phyloP scores from a whole-genome alignment of 1,140 invertebrate genomes.

The Agrypnia vestita region DNA sequence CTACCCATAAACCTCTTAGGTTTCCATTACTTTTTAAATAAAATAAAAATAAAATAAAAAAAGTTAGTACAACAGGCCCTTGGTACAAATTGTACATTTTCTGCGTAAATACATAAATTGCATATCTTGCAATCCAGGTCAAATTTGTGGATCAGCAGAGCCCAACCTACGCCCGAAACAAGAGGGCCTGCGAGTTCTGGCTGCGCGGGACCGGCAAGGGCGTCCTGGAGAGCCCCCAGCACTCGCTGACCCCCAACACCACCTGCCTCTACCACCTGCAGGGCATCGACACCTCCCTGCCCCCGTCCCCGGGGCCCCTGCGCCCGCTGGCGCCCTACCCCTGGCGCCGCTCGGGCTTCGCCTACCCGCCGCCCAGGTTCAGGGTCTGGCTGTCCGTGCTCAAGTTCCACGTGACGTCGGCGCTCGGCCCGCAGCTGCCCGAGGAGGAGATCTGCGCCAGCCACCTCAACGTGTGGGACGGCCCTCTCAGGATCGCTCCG shows the following conservation, averaged over 20 bases:
- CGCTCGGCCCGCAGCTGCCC: slow-evolving; percentile 73
- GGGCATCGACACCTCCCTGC: slow-evolving; percentile 74
- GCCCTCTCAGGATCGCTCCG: slow-evolving; percentile 82
- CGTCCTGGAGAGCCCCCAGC: slow-evolving; percentile 83
- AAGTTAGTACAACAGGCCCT: too few species aligned
- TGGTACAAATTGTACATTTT: too few species aligned
- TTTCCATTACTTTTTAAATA: too few species aligned
- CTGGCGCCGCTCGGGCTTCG: slow-evolving; percentile 74
- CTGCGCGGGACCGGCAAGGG: slow-evolving; percentile 85
- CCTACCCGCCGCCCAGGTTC: slow-evolving; percentile 78
- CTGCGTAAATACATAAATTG: too few species aligned
- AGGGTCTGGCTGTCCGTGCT: slow-evolving; percentile 90
- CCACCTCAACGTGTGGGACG: slow-evolving; percentile 88
- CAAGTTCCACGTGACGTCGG: slow-evolving; percentile 85
- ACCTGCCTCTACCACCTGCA: slow-evolving; percentile 90
- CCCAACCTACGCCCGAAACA: slow-evolving; percentile 85
- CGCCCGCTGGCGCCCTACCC: slow-evolving; percentile 77
- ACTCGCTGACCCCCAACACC: slow-evolving; percentile 88
- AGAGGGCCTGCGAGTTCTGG: slow-evolving; percentile 90
- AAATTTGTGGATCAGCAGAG: slow-evolving; percentile 87
- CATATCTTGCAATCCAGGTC: slow-evolving; percentile 77
- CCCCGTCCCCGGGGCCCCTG: slow-evolving; percentile 74
- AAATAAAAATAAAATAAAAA: too few species aligned
- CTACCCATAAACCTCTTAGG: too few species aligned
- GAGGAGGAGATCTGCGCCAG: slow-evolving; percentile 85